A percentile compares a stretch with the other conserved stretches of the same genome.
Evolutionary conservation across 2,113 vertebrate genomes (phyloP).

Genomic region (Planiliza haematocheilus): DNA sequence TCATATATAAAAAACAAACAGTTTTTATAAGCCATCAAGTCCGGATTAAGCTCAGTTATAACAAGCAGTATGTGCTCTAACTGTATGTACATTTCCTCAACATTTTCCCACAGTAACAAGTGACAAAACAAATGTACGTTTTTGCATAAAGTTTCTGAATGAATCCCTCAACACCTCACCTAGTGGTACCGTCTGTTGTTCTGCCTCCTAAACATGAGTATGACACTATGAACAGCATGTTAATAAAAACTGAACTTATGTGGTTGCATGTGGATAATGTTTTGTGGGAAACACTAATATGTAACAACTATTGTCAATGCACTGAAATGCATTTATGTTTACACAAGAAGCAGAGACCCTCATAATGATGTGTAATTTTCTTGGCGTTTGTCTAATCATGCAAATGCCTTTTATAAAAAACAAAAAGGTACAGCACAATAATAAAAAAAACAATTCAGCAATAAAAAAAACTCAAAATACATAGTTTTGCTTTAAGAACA

Average conservation of each 20-base stretch:
- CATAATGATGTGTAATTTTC: conserved; percentile 30
- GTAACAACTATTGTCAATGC: conserved; percentile 23
- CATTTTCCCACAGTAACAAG: not conserved
- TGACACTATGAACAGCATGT: conserved; percentile 4
- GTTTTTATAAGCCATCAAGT: conserved; percentile 19
- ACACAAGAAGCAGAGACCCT: conserved; percentile 44
- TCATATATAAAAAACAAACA: conserved; percentile 53
- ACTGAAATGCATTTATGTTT: conserved; percentile 46
- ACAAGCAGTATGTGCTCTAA: conserved; percentile 57
- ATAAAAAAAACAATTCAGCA: conserved; percentile 32
- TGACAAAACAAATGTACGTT: conserved; percentile 25
- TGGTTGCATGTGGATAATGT: not conserved
- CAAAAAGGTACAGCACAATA: conserved; percentile 28
- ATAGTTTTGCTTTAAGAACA: conserved; percentile 49
- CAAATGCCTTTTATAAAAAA: conserved; percentile 38
- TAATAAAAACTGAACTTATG: conserved; percentile 5
- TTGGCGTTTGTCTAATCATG: conserved; percentile 22
- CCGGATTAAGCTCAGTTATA: conserved; percentile 48
- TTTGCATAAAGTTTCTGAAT: conserved; percentile 60
- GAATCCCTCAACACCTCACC: conserved; percentile 46
- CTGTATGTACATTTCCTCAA: conserved; percentile 65
- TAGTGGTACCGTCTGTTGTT: conserved; percentile 1
- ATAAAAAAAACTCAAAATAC: conserved; percentile 31
- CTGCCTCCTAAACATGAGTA: conserved; percentile 1
- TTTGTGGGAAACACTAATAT: conserved; percentile 19